Evolutionary conservation across 2,888 invertebrate species (phyloP).

Genomic region (Elgonia sp.): DNA sequence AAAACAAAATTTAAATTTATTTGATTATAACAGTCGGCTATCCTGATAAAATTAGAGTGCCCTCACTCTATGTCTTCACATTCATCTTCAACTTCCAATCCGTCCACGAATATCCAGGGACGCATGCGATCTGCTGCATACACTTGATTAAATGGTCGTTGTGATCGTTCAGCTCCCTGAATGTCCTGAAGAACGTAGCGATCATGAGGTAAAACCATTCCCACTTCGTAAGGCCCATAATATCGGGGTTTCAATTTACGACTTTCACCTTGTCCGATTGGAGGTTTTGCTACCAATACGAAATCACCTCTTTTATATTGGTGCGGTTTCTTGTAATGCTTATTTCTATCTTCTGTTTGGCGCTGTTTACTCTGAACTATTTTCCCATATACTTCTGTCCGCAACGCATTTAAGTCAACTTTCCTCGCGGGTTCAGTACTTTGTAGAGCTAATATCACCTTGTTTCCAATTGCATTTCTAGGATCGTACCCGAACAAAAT

Average conservation of each 20-base stretch:
- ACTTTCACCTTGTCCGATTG: conserved; percentile 20
- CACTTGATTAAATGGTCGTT: conserved; percentile 31
- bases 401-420: background rate
- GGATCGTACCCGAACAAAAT: conserved; percentile 26
- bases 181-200: conserved; percentile 27
- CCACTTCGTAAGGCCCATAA: conserved; percentile 27
- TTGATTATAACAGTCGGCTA: conserved; percentile 8
- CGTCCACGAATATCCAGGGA: conserved; percentile 24
- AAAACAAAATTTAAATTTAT: background rate
- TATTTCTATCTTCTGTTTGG: background rate
- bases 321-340: background rate
- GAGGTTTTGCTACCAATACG: background rate
- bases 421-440: background rate
- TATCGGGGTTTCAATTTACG: conserved; percentile 14
- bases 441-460: background rate
- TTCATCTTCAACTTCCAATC: background rate
- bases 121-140: conserved; percentile 37
- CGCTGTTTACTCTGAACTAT: background rate
- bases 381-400: background rate
- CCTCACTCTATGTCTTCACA: conserved; percentile 18
- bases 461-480: conserved; percentile 25
- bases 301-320: conserved; percentile 2
- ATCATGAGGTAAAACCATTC: conserved; percentile 8
- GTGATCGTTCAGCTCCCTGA: conserved; percentile 1
- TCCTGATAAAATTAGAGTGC: conserved; percentile 26